Evolutionary conservation across 2,797 vertebrate genomes (phyloP).

Genomic region (Gila robusta): DNA sequence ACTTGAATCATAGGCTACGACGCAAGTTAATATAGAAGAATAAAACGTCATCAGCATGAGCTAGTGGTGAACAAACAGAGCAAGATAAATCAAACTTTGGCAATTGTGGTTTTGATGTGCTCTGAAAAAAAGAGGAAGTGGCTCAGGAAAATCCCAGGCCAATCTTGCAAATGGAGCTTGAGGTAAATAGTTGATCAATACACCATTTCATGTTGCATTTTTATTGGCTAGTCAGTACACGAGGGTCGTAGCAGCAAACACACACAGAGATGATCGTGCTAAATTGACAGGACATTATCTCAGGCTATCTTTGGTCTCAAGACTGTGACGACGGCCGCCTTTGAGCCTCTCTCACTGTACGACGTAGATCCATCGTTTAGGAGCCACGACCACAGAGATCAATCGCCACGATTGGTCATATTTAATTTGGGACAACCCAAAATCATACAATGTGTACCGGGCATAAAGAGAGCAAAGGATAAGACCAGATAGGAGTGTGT

Average conservation of each 20-base stretch:
- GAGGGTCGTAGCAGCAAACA: background rate
- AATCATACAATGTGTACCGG: background rate
- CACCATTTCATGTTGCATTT: background rate
- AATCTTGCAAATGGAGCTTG: too few relatives aligned
- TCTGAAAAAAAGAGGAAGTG: too few relatives aligned
- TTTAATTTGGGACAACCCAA: background rate
- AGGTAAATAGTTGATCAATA: too few relatives aligned
- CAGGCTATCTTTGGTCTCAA: background rate
- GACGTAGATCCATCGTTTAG: background rate
- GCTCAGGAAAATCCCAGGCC: too few relatives aligned
- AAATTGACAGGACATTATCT: accelerated
- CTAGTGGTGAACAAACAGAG: too few relatives aligned
- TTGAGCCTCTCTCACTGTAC: background rate
- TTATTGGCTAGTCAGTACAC: background rate
- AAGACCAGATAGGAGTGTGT: conserved; percentile 20
- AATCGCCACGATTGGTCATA: background rate
- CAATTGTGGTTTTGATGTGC: too few relatives aligned
- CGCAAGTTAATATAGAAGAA: too few relatives aligned
- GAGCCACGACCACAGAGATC: too few relatives aligned
- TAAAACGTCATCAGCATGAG: too few relatives aligned
- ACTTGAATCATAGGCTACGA: too few relatives aligned
- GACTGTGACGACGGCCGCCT: too few relatives aligned
- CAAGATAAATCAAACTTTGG: too few relatives aligned
- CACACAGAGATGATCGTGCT: background rate
- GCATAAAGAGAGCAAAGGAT: conserved; percentile 7